phyloP scores from a whole-genome alignment of 1,140 invertebrate species.

The Drosophila willistoni region DNA sequence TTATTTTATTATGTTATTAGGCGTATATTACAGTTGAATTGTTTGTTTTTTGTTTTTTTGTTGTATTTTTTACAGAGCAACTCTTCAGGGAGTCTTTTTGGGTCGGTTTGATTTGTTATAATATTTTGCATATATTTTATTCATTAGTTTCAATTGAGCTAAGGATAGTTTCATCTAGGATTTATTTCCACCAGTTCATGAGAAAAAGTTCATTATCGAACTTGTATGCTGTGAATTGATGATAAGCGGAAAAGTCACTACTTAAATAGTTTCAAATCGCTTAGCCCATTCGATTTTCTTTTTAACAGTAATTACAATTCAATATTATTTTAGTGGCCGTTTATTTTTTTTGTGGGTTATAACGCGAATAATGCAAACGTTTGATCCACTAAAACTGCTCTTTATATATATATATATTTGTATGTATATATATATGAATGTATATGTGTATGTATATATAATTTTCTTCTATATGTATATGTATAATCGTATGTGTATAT shows the following conservation, averaged over 20 bases:
- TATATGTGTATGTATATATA: constrained; percentile 42
- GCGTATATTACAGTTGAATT: constrained; percentile 69
- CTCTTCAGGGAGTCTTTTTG: constrained; percentile 20
- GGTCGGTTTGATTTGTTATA: background rate
- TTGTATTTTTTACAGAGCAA: constrained; percentile 51
- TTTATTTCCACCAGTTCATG: constrained; percentile 17
- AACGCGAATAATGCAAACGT: constrained; percentile 74
- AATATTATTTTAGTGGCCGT: constrained; percentile 1
- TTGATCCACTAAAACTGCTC: constrained; percentile 71
- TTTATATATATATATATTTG: constrained; percentile 39
- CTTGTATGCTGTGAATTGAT: background rate
- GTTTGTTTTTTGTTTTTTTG: too few relatives aligned
- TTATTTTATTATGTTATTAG: constrained; percentile 20
- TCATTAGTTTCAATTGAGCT: constrained; percentile 49
- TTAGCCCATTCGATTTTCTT: background rate
- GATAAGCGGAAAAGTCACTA: background rate
- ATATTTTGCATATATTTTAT: background rate
- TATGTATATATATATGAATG: constrained; percentile 4
- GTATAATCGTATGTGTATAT: constrained; percentile 35
- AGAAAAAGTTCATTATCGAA: background rate
- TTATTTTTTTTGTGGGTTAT: constrained; percentile 17
- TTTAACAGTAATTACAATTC: constrained; percentile 3
- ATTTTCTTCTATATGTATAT: constrained; percentile 43
- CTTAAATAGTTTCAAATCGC: background rate
- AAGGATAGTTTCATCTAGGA: constrained; percentile 47